Conservation (phyloP, 1,140 invertebrate species). For the Yoshiicerus persimilis region DNA sequence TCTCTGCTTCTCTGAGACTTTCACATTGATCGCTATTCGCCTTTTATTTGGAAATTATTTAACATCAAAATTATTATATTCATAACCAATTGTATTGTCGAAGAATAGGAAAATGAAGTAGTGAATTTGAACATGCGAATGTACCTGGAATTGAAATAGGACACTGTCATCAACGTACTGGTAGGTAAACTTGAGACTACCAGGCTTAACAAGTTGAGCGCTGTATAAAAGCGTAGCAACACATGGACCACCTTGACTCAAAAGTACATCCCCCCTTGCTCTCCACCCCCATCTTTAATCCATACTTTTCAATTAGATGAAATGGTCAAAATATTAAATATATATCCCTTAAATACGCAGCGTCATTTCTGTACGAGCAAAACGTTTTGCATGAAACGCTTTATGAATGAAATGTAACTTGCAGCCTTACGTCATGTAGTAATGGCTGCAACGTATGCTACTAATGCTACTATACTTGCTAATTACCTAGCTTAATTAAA, state of each 20-base stretch:
- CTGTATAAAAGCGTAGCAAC: slow-evolving; percentile 58
- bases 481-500: too few species aligned
- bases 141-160: slow-evolving; percentile 61
- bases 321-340: too few species aligned
- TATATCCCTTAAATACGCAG: too few species aligned
- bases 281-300: slow-evolving; percentile 55
- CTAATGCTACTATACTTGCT: too few species aligned
- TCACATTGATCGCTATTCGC: slow-evolving; percentile 61
- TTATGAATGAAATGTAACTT: too few species aligned
- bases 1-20: slow-evolving; percentile 54
- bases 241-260: slow-evolving; percentile 55
- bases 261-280: slow-evolving; percentile 55
- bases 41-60: slow-evolving; percentile 48
- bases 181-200: slow-evolving; percentile 59
- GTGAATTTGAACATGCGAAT: slow-evolving; percentile 8
- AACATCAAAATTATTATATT: background rate
- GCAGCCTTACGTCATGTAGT: too few species aligned
- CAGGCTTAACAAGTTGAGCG: slow-evolving; percentile 60
- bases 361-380: too few species aligned
- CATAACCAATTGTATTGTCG: background rate
- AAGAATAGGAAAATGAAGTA: background rate
- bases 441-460: too few species aligned
- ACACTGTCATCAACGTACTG: slow-evolving; percentile 58
- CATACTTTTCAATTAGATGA: background rate
- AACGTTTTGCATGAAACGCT: too few species aligned